These are phyloP conservation scores for Colistium nudipinnis DNA, from an alignment of 2,113 vertebrate genomes.

Conservation along the genomic window DNA sequence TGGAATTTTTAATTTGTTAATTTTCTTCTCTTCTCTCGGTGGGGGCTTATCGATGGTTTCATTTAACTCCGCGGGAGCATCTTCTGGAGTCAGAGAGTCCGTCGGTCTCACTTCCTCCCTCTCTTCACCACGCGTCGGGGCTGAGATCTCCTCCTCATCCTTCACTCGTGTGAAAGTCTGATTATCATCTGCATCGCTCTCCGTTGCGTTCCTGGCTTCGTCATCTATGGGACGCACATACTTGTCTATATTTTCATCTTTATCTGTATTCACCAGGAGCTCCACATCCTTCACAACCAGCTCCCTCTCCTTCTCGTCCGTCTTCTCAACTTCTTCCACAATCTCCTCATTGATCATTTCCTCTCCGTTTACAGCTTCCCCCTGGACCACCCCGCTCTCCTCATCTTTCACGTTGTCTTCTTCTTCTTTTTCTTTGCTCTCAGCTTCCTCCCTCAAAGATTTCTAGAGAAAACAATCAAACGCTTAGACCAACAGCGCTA, in stretches of 20 bases:
- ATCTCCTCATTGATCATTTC: slow-evolving; percentile 73
- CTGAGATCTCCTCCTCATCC: not conserved
- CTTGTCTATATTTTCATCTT: slow-evolving; percentile 21
- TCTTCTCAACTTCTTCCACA: slow-evolving; percentile 57
- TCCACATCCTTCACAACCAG: slow-evolving; percentile 25
- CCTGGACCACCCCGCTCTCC: slow-evolving; percentile 67
- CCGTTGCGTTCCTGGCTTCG: slow-evolving; percentile 14
- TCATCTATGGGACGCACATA: not conserved
- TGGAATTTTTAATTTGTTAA: slow-evolving; percentile 90
- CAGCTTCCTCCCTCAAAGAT: slow-evolving; percentile 61
- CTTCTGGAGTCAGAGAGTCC: slow-evolving; percentile 6
- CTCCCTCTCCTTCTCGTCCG: slow-evolving; percentile 32
- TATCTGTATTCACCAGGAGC: not conserved
- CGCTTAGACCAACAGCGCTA: not conserved
- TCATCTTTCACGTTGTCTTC: slow-evolving; percentile 50
- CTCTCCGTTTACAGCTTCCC: slow-evolving; percentile 55
- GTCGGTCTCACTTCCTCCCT: slow-evolving; percentile 42
- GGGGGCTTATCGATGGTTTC: slow-evolving; percentile 64
- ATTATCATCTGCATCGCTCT: not conserved
- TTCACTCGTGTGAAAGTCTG: slow-evolving; percentile 32
- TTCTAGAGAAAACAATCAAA: slow-evolving; percentile 61
- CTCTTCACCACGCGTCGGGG: slow-evolving; percentile 29
- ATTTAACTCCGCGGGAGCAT: slow-evolving; percentile 25
- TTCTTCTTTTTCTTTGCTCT: slow-evolving; percentile 69
- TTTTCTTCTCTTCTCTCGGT: slow-evolving; percentile 84